phyloP scores from a whole-genome alignment of 1,140 invertebrate species.

The Drosophila azteca region DNA sequence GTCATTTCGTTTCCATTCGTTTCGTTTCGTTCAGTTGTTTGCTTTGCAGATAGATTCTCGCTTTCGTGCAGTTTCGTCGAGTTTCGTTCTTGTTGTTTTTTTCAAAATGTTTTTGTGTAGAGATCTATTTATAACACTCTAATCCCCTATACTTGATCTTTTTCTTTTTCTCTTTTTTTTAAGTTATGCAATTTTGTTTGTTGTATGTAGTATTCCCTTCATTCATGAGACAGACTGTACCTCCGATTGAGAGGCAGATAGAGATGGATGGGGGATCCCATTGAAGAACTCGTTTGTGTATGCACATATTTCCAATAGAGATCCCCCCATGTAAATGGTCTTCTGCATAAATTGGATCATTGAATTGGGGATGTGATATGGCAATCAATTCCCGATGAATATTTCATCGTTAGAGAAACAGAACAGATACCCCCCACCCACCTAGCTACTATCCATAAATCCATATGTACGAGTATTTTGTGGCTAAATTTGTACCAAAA shows the following conservation, averaged over 20 bases:
- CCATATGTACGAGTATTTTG: constrained; percentile 18
- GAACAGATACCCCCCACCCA: neutral
- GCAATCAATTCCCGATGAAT: constrained; percentile 18
- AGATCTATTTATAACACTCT: constrained; percentile 53
- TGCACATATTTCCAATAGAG: constrained; percentile 40
- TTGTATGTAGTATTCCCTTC: constrained; percentile 18
- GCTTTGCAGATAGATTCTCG: neutral
- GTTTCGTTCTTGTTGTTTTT: constrained; percentile 30
- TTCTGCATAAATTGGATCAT: constrained; percentile 30
- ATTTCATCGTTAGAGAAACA: constrained; percentile 12
- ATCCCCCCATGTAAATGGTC: constrained; percentile 35
- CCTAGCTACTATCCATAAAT: constrained; percentile 14
- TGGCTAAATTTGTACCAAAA: constrained; percentile 18
- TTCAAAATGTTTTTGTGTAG: constrained; percentile 41
- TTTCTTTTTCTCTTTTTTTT: constrained; percentile 20
- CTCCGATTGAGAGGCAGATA: neutral
- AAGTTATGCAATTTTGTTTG: constrained; percentile 56
- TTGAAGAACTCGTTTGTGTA: constrained; percentile 30
- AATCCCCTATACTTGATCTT: constrained; percentile 62
- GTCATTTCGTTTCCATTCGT: constrained; percentile 16
- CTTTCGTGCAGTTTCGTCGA: constrained; percentile 33
- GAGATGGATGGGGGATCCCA: neutral
- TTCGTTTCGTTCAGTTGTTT: constrained; percentile 8
- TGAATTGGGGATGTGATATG: constrained; percentile 13
- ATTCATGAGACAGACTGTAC: constrained; percentile 41